phyloP scores from a whole-genome alignment of 2,113 vertebrate species.

The Gymnarchus niloticus region DNA sequence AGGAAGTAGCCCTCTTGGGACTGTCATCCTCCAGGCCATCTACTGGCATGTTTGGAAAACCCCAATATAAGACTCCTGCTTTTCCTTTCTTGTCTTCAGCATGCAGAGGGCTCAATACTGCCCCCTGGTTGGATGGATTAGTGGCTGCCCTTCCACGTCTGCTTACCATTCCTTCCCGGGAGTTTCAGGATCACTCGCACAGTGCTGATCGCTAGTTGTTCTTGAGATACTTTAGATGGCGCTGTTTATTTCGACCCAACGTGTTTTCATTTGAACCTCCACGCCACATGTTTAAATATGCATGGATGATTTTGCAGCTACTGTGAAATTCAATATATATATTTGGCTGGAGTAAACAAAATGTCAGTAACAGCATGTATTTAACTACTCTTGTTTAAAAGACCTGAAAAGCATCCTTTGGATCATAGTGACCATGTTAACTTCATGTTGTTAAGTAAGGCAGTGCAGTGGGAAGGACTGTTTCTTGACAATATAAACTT shows the following conservation, averaged over 20 bases:
- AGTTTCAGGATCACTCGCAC: too few species aligned
- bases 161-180: too few species aligned
- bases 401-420: not conserved
- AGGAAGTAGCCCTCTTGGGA: too few species aligned
- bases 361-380: not conserved
- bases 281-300: not conserved
- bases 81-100: too few species aligned
- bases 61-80: too few species aligned
- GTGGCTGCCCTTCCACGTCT: too few species aligned
- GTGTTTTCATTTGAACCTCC: not conserved
- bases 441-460: not conserved
- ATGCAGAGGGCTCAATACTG: too few species aligned
- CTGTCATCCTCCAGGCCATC: too few species aligned
- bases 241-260: not conserved
- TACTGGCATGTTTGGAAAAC: too few species aligned
- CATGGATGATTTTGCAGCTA: not conserved
- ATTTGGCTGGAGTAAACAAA: not conserved
- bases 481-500: not conserved
- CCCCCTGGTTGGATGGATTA: too few species aligned
- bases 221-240: not conserved
- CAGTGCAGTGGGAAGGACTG: not conserved
- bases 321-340: not conserved
- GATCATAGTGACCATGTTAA: not conserved
- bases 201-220: too few species aligned
- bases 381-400: not conserved